Conservation (phyloP, 1,140 invertebrate genomes). For the Microplitis mediator region DNA sequence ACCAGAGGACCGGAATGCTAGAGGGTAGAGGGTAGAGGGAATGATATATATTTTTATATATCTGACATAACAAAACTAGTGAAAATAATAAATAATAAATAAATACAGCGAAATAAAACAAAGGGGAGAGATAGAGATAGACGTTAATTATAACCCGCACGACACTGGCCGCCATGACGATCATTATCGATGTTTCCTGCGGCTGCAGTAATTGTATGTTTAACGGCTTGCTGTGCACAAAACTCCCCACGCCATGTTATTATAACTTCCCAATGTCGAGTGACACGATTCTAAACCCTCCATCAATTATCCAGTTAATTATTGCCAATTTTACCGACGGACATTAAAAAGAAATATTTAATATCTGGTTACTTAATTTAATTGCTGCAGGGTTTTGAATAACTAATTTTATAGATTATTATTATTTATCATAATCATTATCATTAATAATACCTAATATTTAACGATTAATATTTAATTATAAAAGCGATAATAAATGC, state of each 20-base stretch:
- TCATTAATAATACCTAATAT: not conserved
- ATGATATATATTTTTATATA: not conserved
- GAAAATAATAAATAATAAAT: not conserved
- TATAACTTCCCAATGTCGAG: slow-evolving; percentile 25
- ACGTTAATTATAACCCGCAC: slow-evolving; percentile 27
- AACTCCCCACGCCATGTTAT: slow-evolving; percentile 34
- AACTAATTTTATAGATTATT: not conserved
- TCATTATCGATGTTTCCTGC: slow-evolving; percentile 57
- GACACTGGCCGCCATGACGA: slow-evolving; percentile 37
- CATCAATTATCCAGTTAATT: not conserved
- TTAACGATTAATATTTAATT: not conserved
- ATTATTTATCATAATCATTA: not conserved
- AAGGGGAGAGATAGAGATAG: not conserved
- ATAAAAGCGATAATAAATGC: slow-evolving; percentile 24
- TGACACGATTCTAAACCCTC: slow-evolving; percentile 3
- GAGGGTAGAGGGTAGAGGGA: not conserved
- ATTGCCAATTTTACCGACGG: not conserved
- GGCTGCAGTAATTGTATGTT: slow-evolving; percentile 59
- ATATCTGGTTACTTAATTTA: too few species aligned
- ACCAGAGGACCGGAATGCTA: not conserved
- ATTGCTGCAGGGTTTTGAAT: too few species aligned
- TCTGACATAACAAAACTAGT: not conserved
- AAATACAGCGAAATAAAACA: not conserved
- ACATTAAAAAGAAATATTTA: not conserved
- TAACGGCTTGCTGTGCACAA: slow-evolving; percentile 50